Conservation (phyloP, 2,113 vertebrate species). For the Rhipidura dahli region DNA sequence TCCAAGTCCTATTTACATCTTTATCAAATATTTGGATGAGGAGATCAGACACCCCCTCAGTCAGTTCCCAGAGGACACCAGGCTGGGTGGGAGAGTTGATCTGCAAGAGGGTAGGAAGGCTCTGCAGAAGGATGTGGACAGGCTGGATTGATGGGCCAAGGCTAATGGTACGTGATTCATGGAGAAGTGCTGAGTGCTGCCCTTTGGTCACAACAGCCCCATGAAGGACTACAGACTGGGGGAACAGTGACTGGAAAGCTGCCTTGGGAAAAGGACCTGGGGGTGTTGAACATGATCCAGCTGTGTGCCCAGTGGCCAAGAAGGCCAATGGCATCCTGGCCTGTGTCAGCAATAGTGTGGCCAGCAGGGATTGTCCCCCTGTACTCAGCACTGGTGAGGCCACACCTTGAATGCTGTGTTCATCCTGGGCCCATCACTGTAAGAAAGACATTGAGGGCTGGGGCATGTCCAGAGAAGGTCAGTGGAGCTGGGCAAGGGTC, state of each 20-base stretch:
- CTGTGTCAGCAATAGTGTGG: not conserved
- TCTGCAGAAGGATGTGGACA: not conserved
- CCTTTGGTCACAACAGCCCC: not conserved
- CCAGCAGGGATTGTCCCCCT: not conserved
- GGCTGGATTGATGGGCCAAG: accelerated
- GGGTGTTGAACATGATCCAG: not conserved
- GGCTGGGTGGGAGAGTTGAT: not conserved
- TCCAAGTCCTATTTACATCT: not conserved
- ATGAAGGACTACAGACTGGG: not conserved
- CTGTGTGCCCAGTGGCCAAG: not conserved
- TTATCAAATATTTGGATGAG: not conserved
- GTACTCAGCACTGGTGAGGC: not conserved
- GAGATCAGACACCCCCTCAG: not conserved
- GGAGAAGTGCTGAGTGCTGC: not conserved
- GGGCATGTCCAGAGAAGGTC: accelerated
- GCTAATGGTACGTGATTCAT: not conserved
- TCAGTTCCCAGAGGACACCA: not conserved
- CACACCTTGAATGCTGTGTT: accelerated
- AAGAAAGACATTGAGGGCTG: not conserved
- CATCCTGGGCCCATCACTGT: not conserved
- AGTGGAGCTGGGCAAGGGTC: accelerated
- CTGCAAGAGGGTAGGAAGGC: not conserved
- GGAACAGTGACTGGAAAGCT: not conserved
- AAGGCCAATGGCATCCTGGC: not conserved
- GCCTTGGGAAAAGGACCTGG: not conserved